phyloP scores from a whole-genome alignment of 1,140 invertebrate species.

The Bombus ignitus region DNA sequence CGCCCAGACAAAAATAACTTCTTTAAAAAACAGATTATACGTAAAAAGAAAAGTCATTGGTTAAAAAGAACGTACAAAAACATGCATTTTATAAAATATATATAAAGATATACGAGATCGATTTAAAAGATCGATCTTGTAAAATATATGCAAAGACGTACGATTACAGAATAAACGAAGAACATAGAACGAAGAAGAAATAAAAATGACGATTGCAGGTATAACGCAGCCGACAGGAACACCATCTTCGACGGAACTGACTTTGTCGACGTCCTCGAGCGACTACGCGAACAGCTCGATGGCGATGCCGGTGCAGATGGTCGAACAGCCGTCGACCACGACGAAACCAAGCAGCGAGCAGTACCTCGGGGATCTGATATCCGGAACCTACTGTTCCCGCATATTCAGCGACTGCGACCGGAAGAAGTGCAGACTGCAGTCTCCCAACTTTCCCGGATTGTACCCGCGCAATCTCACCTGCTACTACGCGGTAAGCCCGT shows the following conservation, averaged over 20 bases:
- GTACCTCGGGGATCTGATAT: constrained; percentile 92
- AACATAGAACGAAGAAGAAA: no score
- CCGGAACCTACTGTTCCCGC: constrained; percentile 93
- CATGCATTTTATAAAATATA: no score
- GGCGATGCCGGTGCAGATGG: constrained; percentile 74
- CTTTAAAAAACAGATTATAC: no score
- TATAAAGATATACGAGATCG: no score
- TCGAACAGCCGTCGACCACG: constrained; percentile 70
- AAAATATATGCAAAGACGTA: no score
- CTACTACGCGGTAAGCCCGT: constrained; percentile 89
- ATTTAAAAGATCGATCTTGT: no score
- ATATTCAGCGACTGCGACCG: constrained; percentile 95
- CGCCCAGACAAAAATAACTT: no score
- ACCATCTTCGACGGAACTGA: constrained; percentile 43
- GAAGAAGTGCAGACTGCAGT: constrained; percentile 93
- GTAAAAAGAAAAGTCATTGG: no score
- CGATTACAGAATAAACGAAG: neutral
- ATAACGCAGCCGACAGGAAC: constrained; percentile 69
- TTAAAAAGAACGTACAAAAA: no score
- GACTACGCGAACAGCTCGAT: constrained; percentile 75
- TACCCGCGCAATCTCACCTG: constrained; percentile 95
- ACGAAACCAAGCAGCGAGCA: constrained; percentile 83
- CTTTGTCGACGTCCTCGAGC: constrained; percentile 44
- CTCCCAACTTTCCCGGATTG: constrained; percentile 95
- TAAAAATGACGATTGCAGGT: constrained; percentile 56